Evolutionary conservation across 2,888 invertebrate genomes (phyloP).

Genomic region (Agrotis clavis): DNA sequence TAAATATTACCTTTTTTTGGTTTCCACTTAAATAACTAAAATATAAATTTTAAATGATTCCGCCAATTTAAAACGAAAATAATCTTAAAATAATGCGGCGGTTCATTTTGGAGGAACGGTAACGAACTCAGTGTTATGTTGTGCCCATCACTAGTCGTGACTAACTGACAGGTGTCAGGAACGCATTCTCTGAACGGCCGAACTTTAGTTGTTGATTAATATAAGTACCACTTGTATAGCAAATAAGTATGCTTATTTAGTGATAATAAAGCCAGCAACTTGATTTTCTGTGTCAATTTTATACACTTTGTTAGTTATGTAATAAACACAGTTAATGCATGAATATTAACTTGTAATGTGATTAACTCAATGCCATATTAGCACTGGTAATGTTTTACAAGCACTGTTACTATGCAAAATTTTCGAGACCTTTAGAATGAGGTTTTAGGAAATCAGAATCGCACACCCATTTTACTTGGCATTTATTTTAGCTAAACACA

Average conservation of each 20-base stretch:
- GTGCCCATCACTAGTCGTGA: too few relatives aligned
- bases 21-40: too few relatives aligned
- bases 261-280: not conserved
- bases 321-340: conserved; percentile 27
- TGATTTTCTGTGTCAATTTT: conserved; percentile 33
- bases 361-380: conserved; percentile 8
- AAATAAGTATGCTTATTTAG: not conserved
- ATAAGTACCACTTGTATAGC: not conserved
- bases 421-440: too few relatives aligned
- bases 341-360: conserved; percentile 17
- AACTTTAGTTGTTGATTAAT: not conserved
- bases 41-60: too few relatives aligned
- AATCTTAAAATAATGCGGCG: too few relatives aligned
- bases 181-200: too few relatives aligned
- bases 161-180: too few relatives aligned
- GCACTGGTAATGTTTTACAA: not conserved
- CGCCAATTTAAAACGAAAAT: too few relatives aligned
- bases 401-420: conserved; percentile 1
- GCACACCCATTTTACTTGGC: not conserved
- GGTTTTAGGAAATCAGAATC: not conserved
- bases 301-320: conserved; percentile 22
- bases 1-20: too few relatives aligned
- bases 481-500: not conserved
- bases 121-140: too few relatives aligned
- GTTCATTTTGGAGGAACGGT: too few relatives aligned